Evolutionary conservation across 2,888 invertebrate species (phyloP).

Genomic region (Kuschelorhynchus macadamiae): DNA sequence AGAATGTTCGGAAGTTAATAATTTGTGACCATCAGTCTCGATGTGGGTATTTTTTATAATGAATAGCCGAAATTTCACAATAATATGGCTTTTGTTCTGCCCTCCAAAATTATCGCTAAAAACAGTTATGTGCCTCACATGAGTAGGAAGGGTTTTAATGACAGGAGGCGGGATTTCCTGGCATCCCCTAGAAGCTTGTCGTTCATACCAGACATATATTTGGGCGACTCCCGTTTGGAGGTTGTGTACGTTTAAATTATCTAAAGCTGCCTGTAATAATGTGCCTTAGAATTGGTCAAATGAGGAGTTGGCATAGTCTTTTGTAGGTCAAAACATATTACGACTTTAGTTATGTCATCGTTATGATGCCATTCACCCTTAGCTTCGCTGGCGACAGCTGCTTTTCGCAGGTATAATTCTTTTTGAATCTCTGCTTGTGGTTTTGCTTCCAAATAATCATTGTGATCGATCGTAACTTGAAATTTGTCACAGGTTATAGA

Average conservation of each 20-base stretch:
- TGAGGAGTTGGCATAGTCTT: conserved; percentile 50
- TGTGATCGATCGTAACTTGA: conserved; percentile 7
- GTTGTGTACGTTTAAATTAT: conserved; percentile 48
- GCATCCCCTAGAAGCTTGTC: conserved; percentile 12
- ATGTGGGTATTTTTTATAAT: conserved; percentile 19
- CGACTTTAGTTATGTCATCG: conserved; percentile 16
- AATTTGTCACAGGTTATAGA: conserved; percentile 13
- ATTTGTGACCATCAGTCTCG: conserved; percentile 16
- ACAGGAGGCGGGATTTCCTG: conserved; percentile 15
- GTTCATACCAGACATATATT: conserved; percentile 47
- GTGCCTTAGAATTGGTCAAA: conserved; percentile 47
- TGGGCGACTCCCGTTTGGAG: conserved; percentile 20
- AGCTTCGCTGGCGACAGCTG: conserved; percentile 4
- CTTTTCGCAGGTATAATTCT: conserved; percentile 8
- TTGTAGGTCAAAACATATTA: conserved; percentile 52
- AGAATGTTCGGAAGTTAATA: conserved; percentile 5
- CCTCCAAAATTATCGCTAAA: conserved; percentile 16
- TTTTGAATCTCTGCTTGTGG: conserved; percentile 5
- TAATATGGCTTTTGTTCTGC: conserved; percentile 22
- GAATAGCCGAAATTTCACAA: conserved; percentile 15
- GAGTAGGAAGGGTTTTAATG: not conserved
- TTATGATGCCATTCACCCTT: conserved; percentile 5
- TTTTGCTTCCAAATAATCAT: conserved; percentile 5
- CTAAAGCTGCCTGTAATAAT: conserved; percentile 52
- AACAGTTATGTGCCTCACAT: conserved; percentile 19